Conservation (phyloP, 2,888 invertebrate species). For the Cataglyphis livida region DNA sequence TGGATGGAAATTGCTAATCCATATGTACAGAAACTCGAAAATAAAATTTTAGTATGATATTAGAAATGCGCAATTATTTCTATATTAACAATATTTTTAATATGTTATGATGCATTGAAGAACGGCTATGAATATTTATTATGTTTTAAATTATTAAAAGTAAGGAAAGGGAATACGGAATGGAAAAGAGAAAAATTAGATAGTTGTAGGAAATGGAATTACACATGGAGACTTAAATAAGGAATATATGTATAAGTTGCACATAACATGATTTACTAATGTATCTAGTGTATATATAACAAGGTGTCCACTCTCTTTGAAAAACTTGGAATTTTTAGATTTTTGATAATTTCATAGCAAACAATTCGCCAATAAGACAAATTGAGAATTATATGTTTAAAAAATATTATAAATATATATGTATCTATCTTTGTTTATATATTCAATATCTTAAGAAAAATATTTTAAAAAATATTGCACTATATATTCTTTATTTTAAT, state of each 20-base stretch:
- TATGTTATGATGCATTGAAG: background rate
- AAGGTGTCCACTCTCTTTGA: too few relatives aligned
- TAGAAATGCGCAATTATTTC: slow-evolving; percentile 22
- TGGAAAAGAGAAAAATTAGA: background rate
- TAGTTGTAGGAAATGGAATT: background rate
- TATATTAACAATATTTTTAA: background rate
- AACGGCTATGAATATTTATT: background rate
- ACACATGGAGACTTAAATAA: background rate
- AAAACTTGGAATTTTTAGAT: too few relatives aligned
- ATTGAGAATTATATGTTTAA: too few relatives aligned
- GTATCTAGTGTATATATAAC: background rate
- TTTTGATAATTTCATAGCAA: too few relatives aligned
- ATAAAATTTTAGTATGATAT: slow-evolving; percentile 19
- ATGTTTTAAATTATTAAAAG: background rate
- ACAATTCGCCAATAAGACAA: too few relatives aligned
- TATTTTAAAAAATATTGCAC: too few relatives aligned
- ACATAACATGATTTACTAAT: background rate
- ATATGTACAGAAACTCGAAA: slow-evolving; percentile 22
- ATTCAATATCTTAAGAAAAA: too few relatives aligned
- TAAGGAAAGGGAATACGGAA: background rate
- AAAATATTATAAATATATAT: too few relatives aligned
- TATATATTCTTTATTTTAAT: too few relatives aligned
- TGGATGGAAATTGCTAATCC: slow-evolving; percentile 38
- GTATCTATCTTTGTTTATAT: too few relatives aligned
- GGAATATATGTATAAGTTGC: background rate